Percentiles rank a stretch among this genome's conserved stretches.
phyloP scores from a whole-genome alignment of 2,797 vertebrate species.

The Sibirionetta formosa region DNA sequence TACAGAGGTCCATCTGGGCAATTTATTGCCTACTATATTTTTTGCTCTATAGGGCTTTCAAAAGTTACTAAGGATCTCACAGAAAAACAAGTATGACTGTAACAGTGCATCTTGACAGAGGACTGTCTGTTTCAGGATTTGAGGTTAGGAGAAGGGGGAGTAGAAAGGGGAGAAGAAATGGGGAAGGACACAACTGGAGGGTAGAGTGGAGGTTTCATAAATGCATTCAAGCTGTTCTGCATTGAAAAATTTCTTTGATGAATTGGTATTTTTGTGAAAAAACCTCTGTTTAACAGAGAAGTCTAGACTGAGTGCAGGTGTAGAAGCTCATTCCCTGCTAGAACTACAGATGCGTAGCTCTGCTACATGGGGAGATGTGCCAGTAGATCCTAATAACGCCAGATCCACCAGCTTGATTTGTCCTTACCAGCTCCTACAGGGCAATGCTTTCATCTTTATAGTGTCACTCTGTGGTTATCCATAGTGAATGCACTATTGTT shows the following conservation, averaged over 20 bases:
- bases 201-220: neutral
- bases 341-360: neutral
- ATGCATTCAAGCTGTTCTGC: neutral
- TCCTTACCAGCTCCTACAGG: neutral
- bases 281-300: neutral
- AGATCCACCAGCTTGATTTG: neutral
- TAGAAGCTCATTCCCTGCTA: neutral
- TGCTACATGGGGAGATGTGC: neutral
- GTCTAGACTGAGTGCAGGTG: neutral
- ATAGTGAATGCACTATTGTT: neutral
- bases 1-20: neutral
- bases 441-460: neutral
- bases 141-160: too few relatives aligned
- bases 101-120: neutral
- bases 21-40: neutral
- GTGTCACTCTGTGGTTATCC: neutral
- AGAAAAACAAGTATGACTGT: neutral
- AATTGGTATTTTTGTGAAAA: neutral
- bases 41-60: neutral
- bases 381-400: neutral
- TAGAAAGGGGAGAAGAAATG: too few relatives aligned
- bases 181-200: fast-evolving
- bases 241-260: neutral
- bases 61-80: neutral
- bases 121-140: neutral